Conservation (phyloP, 2,113 vertebrate genomes). For the Coturnix japonica region DNA sequence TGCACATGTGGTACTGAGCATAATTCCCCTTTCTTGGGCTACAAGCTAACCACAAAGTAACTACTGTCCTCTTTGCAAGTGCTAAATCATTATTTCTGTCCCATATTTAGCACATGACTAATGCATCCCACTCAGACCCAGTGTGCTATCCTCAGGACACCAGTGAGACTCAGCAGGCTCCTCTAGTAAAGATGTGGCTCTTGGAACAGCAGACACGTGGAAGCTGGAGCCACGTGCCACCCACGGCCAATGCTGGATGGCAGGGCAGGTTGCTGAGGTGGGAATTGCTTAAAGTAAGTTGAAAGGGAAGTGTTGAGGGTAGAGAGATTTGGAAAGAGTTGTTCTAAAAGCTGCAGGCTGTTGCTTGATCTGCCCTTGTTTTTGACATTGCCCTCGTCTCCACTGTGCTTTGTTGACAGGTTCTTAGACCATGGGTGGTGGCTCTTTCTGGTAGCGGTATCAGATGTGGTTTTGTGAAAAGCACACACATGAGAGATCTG, state of each 20-base stretch:
- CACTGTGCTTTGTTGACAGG: slow-evolving; percentile 26
- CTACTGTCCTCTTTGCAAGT: background rate
- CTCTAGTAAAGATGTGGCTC: background rate
- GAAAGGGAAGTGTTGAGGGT: background rate
- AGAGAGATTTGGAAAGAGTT: background rate
- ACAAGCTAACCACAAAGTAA: background rate
- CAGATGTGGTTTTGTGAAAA: slow-evolving; percentile 36
- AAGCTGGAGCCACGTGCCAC: background rate
- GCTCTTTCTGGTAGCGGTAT: background rate
- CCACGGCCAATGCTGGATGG: background rate
- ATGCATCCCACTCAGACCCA: background rate
- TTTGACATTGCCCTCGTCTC: slow-evolving; percentile 1
- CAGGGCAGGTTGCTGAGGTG: background rate
- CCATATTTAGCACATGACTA: background rate
- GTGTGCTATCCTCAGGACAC: background rate
- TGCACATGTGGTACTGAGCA: too few relatives aligned
- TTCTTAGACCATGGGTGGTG: slow-evolving; percentile 67
- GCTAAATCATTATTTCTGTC: background rate
- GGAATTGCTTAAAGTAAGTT: background rate
- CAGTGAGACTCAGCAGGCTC: background rate
- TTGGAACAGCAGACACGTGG: background rate
- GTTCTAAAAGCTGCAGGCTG: background rate
- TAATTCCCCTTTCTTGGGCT: too few relatives aligned
- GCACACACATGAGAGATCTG: background rate
- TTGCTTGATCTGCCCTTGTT: slow-evolving; percentile 65